Base-by-base conservation (phyloP, 2,113 vertebrate genomes). In the Eulemur rufifrons region DNA sequence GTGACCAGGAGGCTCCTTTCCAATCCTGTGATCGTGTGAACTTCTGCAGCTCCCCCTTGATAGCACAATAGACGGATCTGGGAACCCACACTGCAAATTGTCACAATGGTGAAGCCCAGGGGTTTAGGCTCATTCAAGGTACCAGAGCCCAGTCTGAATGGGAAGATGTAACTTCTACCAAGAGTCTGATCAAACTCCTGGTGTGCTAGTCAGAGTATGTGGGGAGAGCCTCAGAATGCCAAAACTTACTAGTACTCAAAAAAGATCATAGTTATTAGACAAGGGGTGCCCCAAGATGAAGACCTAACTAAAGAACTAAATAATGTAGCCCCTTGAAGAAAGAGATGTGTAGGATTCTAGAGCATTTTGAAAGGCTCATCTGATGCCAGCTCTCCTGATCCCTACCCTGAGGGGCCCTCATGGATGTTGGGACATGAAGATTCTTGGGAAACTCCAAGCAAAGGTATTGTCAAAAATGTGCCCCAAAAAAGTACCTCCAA, bases 11-110 rank as follows among this genome's bases (percentile, higher is more conserved):
- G 92, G 89, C 93, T 92, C 63, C 83, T 59, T 92, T 94, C 96
- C 95, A 97, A 77, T 73, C 63, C 86, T 93, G 39, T 71, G 86
- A 97, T 68, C 94, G n/a, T 92, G 59, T 95, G 89, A 97, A 95
- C 54, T 91, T 95, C 80, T 87, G 29, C 39, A 77, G 77, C 39
- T 94, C 32, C 87, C 74, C 20, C 29, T 77, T 71, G 21, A 84
- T 71, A 89, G 34, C 76, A 94, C 81, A 87, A 82, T 23, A 77
- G 73, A 73, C 0, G 0, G 61, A 91, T 68, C 50, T 85, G 50
- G 91, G 37, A 86, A 83, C 20, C 34, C 73, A 86, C 14, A 45
- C 5, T 39, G 11, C 20, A 85, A 34, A 52, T 11, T 86, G 50
- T 61, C 89, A 95, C 50, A 73, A 6, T 76, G 47, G 15, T 94